These are phyloP conservation scores for Oreocharis arfaki DNA, from an alignment of 2,113 vertebrate genomes.

Conservation along the genomic window DNA sequence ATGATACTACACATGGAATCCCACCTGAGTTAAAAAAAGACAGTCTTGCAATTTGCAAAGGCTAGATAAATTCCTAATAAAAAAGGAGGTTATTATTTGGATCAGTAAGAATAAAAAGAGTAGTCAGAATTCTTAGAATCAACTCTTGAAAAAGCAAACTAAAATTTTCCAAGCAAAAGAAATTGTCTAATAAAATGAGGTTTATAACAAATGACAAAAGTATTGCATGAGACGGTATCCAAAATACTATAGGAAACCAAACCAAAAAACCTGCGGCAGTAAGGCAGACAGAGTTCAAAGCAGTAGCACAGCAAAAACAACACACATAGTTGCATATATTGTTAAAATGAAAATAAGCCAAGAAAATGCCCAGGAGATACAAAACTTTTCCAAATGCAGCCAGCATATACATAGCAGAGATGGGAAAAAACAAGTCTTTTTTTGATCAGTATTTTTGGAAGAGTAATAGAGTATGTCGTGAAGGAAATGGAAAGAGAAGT, in stretches of 20 bases:
- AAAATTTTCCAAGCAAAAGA: neutral
- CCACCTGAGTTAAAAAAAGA: neutral
- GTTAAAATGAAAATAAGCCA: slow-evolving; percentile 31
- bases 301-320: slow-evolving; percentile 6
- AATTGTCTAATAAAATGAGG: neutral
- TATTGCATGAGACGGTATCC: neutral
- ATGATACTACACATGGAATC: neutral
- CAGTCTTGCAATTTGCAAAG: neutral
- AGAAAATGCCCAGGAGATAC: neutral
- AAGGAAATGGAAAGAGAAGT: neutral
- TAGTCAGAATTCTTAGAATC: neutral
- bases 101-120: neutral
- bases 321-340: neutral
- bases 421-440: neutral
- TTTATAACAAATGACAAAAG: neutral
- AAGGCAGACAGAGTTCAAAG: slow-evolving; percentile 8
- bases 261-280: neutral
- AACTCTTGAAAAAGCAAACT: neutral
- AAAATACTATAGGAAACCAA: neutral
- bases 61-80: neutral
- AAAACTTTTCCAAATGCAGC: neutral
- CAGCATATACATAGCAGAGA: neutral
- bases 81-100: neutral
- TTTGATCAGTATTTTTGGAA: neutral
- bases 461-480: neutral